phyloP scores from a whole-genome alignment of 2,113 vertebrate genomes.

The Psammodynastes pulverulentus region DNA sequence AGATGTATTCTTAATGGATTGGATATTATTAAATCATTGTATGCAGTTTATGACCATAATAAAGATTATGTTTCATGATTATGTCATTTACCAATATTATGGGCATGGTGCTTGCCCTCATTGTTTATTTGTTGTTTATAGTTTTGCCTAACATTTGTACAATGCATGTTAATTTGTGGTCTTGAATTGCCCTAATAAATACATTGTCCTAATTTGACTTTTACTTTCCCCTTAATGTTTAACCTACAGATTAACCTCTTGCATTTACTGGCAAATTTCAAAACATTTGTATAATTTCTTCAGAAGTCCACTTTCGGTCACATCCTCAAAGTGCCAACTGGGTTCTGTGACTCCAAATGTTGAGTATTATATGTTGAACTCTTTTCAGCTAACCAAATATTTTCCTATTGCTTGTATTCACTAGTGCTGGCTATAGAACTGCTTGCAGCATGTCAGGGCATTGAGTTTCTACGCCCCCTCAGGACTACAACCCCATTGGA shows the following conservation, averaged over 20 bases:
- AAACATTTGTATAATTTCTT: not conserved
- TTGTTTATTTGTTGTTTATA: not conserved
- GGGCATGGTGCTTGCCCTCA: not conserved
- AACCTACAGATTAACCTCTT: not conserved
- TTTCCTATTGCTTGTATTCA: slow-evolving; percentile 26
- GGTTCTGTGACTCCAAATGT: not conserved
- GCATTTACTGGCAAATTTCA: not conserved
- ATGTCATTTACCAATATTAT: not conserved
- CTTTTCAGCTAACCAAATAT: accelerated
- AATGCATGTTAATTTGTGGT: not conserved
- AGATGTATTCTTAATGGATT: not conserved
- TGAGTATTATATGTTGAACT: not conserved
- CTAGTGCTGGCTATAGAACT: slow-evolving; percentile 94
- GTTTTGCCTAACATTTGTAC: not conserved
- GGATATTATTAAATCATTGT: not conserved
- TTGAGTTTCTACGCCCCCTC: slow-evolving; percentile 95
- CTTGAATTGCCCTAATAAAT: not conserved
- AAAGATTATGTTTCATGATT: not conserved
- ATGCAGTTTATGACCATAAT: not conserved
- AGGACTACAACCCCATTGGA: slow-evolving; percentile 94
- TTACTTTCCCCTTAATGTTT: not conserved
- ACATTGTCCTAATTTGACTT: not conserved
- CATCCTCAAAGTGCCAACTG: not conserved
- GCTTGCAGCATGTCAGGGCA: slow-evolving; percentile 93
- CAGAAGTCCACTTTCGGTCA: not conserved